Evolutionary conservation across 37 sponge, comb jelly and placozoan species (phyloP).

Genomic region (Spongia lamella): DNA sequence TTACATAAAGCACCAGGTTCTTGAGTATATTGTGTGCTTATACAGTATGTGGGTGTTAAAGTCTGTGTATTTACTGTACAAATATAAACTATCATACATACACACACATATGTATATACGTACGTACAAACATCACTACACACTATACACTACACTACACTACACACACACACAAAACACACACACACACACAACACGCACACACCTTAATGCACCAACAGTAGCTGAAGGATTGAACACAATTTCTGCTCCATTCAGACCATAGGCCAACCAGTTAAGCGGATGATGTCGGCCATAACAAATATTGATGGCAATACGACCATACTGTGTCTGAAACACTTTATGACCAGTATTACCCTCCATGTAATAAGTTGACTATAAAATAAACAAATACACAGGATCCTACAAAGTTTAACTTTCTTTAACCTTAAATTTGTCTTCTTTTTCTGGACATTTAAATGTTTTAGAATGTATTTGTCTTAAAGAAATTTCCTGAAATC

Average conservation of each 20-base stretch:
- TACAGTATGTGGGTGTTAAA: no score
- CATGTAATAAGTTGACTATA: slow-evolving; percentile 90
- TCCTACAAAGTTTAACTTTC: no score
- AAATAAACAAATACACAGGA: not conserved
- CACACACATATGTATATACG: no score
- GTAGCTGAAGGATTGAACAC: slow-evolving; percentile 97
- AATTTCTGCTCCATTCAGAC: slow-evolving; percentile 95
- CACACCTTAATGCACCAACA: slow-evolving; percentile 90
- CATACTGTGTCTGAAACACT: slow-evolving; percentile 90
- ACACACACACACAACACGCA: not conserved
- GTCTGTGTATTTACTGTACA: no score
- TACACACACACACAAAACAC: slow-evolving; percentile 8
- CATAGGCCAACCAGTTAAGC: slow-evolving; percentile 91
- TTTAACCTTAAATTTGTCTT: no score
- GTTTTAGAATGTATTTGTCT: no score
- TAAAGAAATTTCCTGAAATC: no score
- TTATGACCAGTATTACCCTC: slow-evolving; percentile 92
- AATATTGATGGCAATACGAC: slow-evolving; percentile 88
- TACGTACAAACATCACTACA: no score
- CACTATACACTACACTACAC: slow-evolving; percentile 4
- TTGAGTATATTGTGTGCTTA: no score
- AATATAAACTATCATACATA: no score
- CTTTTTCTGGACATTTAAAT: no score
- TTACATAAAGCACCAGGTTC: no score
- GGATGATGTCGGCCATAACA: slow-evolving; percentile 97